Base-by-base conservation (phyloP, 2,888 invertebrate species). In the Amorpha juglandis region DNA sequence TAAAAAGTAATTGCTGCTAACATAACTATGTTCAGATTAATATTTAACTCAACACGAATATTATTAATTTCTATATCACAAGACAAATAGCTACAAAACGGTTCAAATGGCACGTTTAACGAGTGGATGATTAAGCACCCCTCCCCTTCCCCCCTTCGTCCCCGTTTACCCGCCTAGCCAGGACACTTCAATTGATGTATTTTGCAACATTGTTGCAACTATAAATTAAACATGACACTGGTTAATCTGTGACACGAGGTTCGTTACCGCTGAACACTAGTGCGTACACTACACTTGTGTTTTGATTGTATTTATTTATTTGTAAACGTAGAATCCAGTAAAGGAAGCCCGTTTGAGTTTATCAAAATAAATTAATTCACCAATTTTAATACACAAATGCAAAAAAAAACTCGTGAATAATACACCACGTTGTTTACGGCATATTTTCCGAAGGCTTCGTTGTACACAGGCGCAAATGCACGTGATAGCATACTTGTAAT, bases 141-240 rank as follows among this genome's bases (percentile, higher is more conserved):
- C 53, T 11, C 38, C 19, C 16, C 16, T 33, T 11, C 38, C 16
- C 38, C 16, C 16, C 11, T 8, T n/a, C n/a, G n/a, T 0, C 38
- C 11, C 55, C n/a, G 2, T 14, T 35, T n/a, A n/a, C 8, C 53
- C 35, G 7, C 53, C n/a, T n/a, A n/a, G n/a, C 55, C n/a, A 7
- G 9, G 19, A 58, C 55, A 19, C 52, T 52, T 63, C 38, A 52
- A 52, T 52, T 42, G 53, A 64, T 47, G 38, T n/a, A n/a, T n/a
- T 62, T 52, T 27, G 52, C 65, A 66, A 66, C 52, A 52, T 16
- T 66, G 65, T 62, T 62, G 51, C 45, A 21, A 4, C 21, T 14
- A 62, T 66, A 66, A 45, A 62, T 62, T 52, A 21, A 16, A 64
- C 27, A 53, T 42, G 45, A 21, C n/a, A n/a, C n/a, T n/a, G n/a